phyloP scores from a whole-genome alignment of 1,140 invertebrate species.

The Dendroctonus ponderosae region DNA sequence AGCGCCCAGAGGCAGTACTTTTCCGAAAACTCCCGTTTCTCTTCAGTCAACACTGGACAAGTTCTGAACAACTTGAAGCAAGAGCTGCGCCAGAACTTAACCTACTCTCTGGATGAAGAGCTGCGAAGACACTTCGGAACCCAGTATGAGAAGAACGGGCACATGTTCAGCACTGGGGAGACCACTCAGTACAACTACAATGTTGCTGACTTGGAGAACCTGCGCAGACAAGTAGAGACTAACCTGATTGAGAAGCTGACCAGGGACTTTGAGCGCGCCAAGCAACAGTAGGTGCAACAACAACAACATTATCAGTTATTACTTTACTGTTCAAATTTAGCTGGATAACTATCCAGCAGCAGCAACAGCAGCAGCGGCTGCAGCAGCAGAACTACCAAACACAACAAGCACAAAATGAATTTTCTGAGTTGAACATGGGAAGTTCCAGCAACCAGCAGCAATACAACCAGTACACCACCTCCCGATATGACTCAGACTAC shows the following conservation, averaged over 20 bases:
- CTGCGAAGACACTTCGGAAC: conserved; percentile 41
- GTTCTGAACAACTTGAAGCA: conserved; percentile 38
- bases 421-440: background rate
- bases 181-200: conserved; percentile 42
- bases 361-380: conserved; percentile 5
- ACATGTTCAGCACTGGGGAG: conserved; percentile 37
- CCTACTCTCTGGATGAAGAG: conserved; percentile 39
- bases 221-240: conserved; percentile 43
- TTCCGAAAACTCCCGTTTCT: conserved; percentile 22
- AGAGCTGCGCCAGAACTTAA: conserved; percentile 44
- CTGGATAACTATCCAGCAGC: conserved; percentile 14
- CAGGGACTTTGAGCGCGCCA: conserved; percentile 36
- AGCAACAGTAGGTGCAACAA: conserved; percentile 21
- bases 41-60: conserved; percentile 23
- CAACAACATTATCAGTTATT: too few relatives aligned
- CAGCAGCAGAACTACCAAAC: background rate
- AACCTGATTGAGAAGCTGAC: conserved; percentile 44
- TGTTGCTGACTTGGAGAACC: conserved; percentile 42
- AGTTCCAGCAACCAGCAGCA: background rate
- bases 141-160: conserved; percentile 37
- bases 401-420: conserved; percentile 15
- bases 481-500: conserved; percentile 12
- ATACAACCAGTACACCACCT: conserved; percentile 2
- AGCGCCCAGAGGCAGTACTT: conserved; percentile 37
- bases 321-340: too few relatives aligned